These are phyloP conservation scores for Alca torda DNA, from an alignment of 2,797 vertebrate species.

Conservation along the genomic window DNA sequence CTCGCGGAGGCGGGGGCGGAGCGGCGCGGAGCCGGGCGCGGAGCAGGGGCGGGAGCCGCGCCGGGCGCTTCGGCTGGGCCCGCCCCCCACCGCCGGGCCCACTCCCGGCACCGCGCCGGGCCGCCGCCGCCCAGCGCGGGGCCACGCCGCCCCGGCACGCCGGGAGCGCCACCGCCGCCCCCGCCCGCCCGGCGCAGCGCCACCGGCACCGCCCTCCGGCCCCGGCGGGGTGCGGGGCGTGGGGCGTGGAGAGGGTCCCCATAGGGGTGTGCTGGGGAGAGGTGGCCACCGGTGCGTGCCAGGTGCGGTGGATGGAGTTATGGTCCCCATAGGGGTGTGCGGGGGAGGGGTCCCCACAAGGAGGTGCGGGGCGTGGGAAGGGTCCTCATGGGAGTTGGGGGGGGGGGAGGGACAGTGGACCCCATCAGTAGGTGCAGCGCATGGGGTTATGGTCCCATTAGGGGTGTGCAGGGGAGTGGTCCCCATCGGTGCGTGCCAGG, in stretches of 20 bases:
- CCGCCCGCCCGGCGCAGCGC: background rate
- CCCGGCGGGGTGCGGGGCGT: background rate
- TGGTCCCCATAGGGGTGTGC: background rate
- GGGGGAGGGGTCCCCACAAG: too few species aligned
- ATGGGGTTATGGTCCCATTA: too few species aligned
- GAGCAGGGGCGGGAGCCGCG: background rate
- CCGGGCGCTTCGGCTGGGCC: background rate
- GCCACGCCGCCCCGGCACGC: background rate
- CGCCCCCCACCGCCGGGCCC: conserved; percentile 22
- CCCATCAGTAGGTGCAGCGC: background rate
- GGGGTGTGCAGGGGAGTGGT: too few species aligned
- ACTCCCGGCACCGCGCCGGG: conserved; percentile 22
- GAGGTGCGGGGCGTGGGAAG: background rate
- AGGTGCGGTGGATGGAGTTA: too few species aligned
- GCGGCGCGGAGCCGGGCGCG: background rate
- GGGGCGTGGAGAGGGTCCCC: background rate
- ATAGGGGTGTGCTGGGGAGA: too few species aligned
- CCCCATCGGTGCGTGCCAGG: too few species aligned
- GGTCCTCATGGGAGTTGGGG: too few species aligned
- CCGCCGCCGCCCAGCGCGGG: background rate
- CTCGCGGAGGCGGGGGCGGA: background rate
- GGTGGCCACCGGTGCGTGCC: too few species aligned
- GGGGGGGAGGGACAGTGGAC: too few species aligned
- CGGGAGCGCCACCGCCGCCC: background rate
- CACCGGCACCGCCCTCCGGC: background rate